Conservation (phyloP, 2,113 vertebrate genomes). For the Theristicus caerulescens region DNA sequence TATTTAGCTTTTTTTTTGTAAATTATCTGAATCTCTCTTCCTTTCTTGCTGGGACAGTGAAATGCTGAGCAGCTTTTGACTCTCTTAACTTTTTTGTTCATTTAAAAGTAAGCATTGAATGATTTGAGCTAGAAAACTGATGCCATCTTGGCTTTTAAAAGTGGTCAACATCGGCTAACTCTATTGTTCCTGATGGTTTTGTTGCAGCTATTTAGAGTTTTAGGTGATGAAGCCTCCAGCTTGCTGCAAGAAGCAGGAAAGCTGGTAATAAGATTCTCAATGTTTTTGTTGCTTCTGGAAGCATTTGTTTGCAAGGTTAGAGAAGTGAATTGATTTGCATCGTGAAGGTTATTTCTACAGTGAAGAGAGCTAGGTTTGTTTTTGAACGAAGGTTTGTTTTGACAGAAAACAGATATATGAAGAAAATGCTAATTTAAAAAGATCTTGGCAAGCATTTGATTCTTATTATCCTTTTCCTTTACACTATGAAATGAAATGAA, state of each 20-base stretch:
- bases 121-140: neutral
- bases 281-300: neutral
- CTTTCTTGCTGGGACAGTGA: neutral
- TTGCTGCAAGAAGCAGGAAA: neutral
- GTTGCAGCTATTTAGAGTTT: neutral
- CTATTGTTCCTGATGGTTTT: neutral
- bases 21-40: neutral
- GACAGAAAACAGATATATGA: neutral
- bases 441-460: neutral
- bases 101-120: neutral
- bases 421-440: constrained; percentile 31
- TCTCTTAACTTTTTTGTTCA: neutral
- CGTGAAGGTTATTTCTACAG: constrained; percentile 17
- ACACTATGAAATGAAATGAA: neutral
- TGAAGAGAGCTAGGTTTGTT: neutral
- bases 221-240: neutral
- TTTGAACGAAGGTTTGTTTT: constrained; percentile 39
- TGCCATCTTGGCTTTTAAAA: neutral
- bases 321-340: constrained; percentile 16
- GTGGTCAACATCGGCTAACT: neutral
- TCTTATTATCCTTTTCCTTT: neutral
- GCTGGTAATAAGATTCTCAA: neutral
- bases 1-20: neutral
- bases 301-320: neutral
- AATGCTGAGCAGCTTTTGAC: neutral